Conservation (phyloP, 2,113 vertebrate genomes). For the Patagioenas fasciata region DNA sequence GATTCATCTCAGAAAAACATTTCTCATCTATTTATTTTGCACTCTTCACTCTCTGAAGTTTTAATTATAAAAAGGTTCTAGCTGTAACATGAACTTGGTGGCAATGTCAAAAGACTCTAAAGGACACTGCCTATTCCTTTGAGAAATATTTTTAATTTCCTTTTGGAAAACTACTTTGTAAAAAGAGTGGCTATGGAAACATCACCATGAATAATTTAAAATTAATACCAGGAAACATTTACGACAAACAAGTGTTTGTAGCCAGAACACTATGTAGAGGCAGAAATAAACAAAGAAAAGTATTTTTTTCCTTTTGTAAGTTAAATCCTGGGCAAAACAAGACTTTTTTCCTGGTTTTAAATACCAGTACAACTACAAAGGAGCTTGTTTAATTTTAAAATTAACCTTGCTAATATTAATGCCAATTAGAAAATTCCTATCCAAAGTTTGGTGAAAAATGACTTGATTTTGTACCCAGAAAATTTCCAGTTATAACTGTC, state of each 20-base stretch:
- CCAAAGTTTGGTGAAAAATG: neutral
- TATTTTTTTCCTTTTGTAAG: neutral
- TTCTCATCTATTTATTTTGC: neutral
- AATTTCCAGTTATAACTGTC: neutral
- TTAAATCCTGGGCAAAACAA: neutral
- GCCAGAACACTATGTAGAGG: neutral
- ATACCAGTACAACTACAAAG: neutral
- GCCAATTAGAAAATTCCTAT: neutral
- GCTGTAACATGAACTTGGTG: neutral
- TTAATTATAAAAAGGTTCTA: neutral
- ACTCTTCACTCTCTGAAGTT: neutral
- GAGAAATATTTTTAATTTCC: neutral
- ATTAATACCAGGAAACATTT: neutral
- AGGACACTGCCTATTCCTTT: neutral
- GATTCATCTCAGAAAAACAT: constrained; percentile 54
- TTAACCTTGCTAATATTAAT: neutral
- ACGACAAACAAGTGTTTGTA: neutral
- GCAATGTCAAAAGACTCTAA: neutral
- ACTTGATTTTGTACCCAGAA: neutral
- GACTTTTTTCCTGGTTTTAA: neutral
- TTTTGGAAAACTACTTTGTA: neutral
- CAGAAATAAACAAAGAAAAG: neutral
- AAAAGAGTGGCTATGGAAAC: neutral
- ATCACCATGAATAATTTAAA: neutral
- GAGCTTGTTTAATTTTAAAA: neutral